A percentile compares a stretch with the other conserved stretches of the same genome.
Evolutionary conservation across 2,113 vertebrate species (phyloP).

Genomic region (Shinisaurus crocodilurus): DNA sequence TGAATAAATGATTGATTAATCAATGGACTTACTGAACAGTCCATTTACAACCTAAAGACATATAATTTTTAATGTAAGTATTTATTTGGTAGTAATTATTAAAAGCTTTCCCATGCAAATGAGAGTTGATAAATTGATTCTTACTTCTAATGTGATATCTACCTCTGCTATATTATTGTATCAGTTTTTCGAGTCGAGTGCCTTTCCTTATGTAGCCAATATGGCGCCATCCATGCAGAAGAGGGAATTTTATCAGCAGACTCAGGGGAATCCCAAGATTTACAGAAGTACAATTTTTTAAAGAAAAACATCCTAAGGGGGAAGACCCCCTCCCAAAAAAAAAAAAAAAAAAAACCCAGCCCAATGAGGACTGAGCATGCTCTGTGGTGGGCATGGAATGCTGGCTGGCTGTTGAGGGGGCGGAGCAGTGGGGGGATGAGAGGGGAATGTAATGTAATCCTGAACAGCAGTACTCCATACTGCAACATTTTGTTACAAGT

Average conservation of each 20-base stretch:
- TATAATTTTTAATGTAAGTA: neutral
- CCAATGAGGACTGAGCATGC: neutral
- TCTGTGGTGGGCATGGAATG: neutral
- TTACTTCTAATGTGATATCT: neutral
- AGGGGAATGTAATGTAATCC: neutral
- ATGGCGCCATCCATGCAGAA: neutral
- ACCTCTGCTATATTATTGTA: neutral
- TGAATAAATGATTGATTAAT: neutral
- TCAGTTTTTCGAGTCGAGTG: neutral
- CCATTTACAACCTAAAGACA: neutral
- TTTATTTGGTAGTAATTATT: slow-evolving; percentile 15
- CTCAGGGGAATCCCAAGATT: neutral
- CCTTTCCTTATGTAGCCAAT: neutral
- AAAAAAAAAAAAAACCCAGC: neutral
- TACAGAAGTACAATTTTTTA: neutral
- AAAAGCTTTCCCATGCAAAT: neutral
- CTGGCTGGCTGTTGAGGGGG: too few species aligned
- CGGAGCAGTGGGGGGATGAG: too few species aligned
- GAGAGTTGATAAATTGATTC: slow-evolving; percentile 4
- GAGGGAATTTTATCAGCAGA: neutral
- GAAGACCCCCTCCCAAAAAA: too few species aligned
- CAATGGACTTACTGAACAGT: neutral
- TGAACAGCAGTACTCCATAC: neutral
- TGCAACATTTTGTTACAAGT: neutral
- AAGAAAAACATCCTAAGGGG: neutral